Percentiles rank a stretch among this genome's conserved stretches.
Evolutionary conservation across 1,140 invertebrate genomes (phyloP).

Genomic region (Sminthurides bifidus): DNA sequence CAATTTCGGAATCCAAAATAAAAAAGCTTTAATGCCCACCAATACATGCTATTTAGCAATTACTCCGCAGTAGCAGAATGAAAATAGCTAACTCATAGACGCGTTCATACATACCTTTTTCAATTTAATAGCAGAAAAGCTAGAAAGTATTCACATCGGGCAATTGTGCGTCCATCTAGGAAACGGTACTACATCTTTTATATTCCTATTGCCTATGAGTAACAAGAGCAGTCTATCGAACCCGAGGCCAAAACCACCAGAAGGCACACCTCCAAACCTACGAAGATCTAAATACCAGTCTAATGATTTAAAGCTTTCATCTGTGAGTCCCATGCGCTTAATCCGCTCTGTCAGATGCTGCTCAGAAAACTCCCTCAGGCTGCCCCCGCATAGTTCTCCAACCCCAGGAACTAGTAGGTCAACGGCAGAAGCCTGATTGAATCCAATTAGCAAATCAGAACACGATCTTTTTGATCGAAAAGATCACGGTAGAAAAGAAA

Average conservation of each 20-base stretch:
- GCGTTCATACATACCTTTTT: neutral
- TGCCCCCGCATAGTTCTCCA: slow-evolving; percentile 87
- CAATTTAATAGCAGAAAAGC: neutral
- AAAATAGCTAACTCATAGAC: neutral
- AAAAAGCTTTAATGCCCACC: neutral
- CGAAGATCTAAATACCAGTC: slow-evolving; percentile 88
- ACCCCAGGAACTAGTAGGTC: slow-evolving; percentile 77
- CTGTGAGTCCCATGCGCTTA: slow-evolving; percentile 25
- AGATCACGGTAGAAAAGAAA: neutral
- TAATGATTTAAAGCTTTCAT: slow-evolving; percentile 39
- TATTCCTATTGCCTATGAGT: slow-evolving; percentile 66
- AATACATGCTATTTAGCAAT: neutral
- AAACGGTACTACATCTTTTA: slow-evolving; percentile 90
- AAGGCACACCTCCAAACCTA: slow-evolving; percentile 73
- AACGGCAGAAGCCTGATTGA: slow-evolving; percentile 58
- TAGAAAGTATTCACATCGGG: slow-evolving; percentile 45
- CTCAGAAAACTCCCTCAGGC: slow-evolving; percentile 74
- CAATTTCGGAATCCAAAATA: neutral
- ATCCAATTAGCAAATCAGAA: neutral
- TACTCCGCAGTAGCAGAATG: neutral
- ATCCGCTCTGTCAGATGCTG: slow-evolving; percentile 45
- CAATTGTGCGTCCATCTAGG: slow-evolving; percentile 84
- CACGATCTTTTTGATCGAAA: slow-evolving; percentile 3
- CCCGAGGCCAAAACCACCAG: slow-evolving; percentile 89
- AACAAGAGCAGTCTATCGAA: slow-evolving; percentile 83